Conservation (phyloP, 2,888 invertebrate species). For the Tenthredo distinguenda region DNA sequence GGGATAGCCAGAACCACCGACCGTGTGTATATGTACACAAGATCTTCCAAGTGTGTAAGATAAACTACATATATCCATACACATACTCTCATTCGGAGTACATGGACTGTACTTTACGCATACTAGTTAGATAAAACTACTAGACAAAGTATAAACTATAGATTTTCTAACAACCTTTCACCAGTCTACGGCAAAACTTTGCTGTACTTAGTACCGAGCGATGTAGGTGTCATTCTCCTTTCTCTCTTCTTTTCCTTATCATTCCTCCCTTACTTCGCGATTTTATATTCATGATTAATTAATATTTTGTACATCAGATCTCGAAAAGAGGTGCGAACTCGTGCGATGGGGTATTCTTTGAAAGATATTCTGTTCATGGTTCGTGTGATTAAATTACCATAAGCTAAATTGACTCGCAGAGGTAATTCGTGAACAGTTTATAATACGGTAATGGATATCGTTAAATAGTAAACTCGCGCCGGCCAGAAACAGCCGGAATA, state of each 20-base stretch:
- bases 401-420: slow-evolving; percentile 29
- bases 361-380: slow-evolving; percentile 6
- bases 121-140: not conserved
- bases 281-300: not conserved
- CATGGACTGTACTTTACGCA: slow-evolving; percentile 12
- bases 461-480: slow-evolving; percentile 19
- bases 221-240: slow-evolving; percentile 22
- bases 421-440: slow-evolving; percentile 31
- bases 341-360: not conserved
- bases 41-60: slow-evolving; percentile 24
- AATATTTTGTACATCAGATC: not conserved
- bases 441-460: slow-evolving; percentile 35
- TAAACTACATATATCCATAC: not conserved
- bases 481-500: not conserved
- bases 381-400: not conserved
- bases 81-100: not conserved
- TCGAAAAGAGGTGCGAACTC: not conserved
- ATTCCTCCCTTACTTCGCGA: not conserved
- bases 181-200: slow-evolving; percentile 19
- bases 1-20: slow-evolving; percentile 49
- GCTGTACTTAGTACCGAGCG: not conserved
- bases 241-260: not conserved
- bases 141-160: slow-evolving; percentile 28
- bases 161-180: slow-evolving; percentile 45
- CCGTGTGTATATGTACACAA: slow-evolving; percentile 24